Evolutionary conservation across 2,888 invertebrate genomes (phyloP).

Genomic region (Campoplex nolae): DNA sequence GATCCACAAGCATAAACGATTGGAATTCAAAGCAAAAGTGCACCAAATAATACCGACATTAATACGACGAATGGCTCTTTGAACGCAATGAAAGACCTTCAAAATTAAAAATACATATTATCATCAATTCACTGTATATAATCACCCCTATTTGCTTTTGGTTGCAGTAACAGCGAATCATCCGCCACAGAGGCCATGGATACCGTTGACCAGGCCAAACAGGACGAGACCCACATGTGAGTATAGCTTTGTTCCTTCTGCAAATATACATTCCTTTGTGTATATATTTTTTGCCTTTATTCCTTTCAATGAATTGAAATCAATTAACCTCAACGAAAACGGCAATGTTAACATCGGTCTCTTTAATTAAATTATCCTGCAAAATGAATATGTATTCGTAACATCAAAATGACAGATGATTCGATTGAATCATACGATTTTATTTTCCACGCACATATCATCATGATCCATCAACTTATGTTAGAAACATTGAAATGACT

Average conservation of each 20-base stretch:
- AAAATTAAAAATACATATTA: conserved; percentile 8
- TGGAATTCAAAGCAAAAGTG: background rate
- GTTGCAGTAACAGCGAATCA: conserved; percentile 94
- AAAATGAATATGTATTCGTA: background rate
- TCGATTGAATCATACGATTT: background rate
- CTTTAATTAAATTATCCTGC: background rate
- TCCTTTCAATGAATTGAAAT: background rate
- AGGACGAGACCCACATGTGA: conserved; percentile 96
- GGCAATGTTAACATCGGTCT: background rate
- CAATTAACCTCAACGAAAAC: background rate
- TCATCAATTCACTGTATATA: conserved; percentile 32
- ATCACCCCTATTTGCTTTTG: conserved; percentile 61
- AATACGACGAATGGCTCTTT: background rate
- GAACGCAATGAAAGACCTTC: background rate
- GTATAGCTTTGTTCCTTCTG: conserved; percentile 83
- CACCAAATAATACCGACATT: background rate
- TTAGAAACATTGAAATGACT: background rate
- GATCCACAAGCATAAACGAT: background rate
- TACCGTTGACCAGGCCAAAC: conserved; percentile 95
- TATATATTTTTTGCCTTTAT: background rate
- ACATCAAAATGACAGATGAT: background rate
- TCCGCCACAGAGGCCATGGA: conserved; percentile 98
- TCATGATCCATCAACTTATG: background rate
- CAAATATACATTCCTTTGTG: background rate
- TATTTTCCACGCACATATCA: background rate